A percentile compares a stretch with the other conserved stretches of the same genome.
These are phyloP conservation scores for Tonatia bakeri DNA, from an alignment of 2,113 vertebrate genomes.

Conservation along the genomic window DNA sequence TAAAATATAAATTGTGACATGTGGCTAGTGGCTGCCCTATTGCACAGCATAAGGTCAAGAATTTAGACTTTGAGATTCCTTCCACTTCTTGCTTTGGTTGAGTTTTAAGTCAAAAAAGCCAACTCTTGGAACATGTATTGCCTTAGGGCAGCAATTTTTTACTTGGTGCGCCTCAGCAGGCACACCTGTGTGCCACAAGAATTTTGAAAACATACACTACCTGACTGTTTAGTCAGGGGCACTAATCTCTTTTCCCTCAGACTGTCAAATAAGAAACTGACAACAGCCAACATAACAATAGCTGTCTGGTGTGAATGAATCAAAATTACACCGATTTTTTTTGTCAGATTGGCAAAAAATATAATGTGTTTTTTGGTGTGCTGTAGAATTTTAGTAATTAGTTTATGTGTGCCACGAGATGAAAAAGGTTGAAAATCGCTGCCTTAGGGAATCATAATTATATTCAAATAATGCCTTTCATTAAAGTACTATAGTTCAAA, in stretches of 20 bases:
- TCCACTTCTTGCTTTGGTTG: conserved; percentile 4
- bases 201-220: neutral
- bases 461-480: conserved; percentile 57
- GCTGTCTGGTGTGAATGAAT: neutral
- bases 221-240: neutral
- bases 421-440: neutral
- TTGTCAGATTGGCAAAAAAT: neutral
- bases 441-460: conserved; percentile 31
- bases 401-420: neutral
- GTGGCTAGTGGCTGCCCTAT: neutral
- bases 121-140: conserved; percentile 11
- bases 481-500: conserved; percentile 43
- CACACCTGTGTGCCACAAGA: neutral
- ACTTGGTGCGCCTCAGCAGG: neutral
- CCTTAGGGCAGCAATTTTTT: neutral
- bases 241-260: neutral
- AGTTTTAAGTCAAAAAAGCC: conserved; percentile 29
- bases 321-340: neutral
- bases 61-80: neutral
- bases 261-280: neutral
- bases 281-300: neutral
- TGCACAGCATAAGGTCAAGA: neutral
- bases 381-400: neutral
- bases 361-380: neutral
- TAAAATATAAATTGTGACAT: neutral